Conservation (phyloP, 2,888 invertebrate genomes). For the Drosophila ustulata region DNA sequence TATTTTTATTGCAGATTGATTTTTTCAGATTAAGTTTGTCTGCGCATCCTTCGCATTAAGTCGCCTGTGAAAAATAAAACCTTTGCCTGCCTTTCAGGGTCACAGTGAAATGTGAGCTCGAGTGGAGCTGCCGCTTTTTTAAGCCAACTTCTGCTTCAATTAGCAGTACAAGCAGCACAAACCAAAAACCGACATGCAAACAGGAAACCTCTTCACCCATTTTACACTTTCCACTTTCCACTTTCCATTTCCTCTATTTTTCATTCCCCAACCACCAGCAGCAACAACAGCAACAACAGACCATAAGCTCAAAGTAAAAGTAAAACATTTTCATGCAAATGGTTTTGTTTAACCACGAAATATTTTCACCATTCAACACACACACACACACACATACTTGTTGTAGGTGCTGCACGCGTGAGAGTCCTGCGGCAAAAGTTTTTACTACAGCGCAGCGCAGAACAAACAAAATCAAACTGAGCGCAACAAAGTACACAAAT, state of each 20-base stretch:
- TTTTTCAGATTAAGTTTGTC: conserved; percentile 72
- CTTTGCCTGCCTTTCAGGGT: conserved; percentile 44
- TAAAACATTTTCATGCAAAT: conserved; percentile 76
- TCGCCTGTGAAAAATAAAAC: conserved; percentile 35
- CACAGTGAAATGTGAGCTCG: conserved; percentile 38
- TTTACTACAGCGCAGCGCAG: conserved; percentile 54
- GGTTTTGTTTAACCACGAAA: conserved; percentile 74
- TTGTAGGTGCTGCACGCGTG: conserved; percentile 35
- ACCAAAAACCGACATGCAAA: conserved; percentile 43
- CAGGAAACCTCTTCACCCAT: conserved; percentile 16
- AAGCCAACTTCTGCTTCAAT: conserved; percentile 60
- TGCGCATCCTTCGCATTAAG: conserved; percentile 25
- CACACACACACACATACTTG: conserved; percentile 13
- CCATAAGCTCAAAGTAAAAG: conserved; percentile 60
- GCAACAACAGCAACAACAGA: conserved; percentile 19
- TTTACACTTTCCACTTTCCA: too few species aligned
- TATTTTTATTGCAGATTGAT: conserved; percentile 79
- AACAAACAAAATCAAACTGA: conserved; percentile 78
- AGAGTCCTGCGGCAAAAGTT: conserved; percentile 68
- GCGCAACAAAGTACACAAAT: conserved; percentile 76
- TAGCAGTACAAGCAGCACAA: conserved; percentile 47
- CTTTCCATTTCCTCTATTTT: not conserved
- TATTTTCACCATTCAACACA: conserved; percentile 65
- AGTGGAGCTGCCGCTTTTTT: conserved; percentile 26
- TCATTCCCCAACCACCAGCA: conserved; percentile 8